Base-by-base conservation (phyloP, 2,797 vertebrate genomes). In the Atherinosoma microstoma region DNA sequence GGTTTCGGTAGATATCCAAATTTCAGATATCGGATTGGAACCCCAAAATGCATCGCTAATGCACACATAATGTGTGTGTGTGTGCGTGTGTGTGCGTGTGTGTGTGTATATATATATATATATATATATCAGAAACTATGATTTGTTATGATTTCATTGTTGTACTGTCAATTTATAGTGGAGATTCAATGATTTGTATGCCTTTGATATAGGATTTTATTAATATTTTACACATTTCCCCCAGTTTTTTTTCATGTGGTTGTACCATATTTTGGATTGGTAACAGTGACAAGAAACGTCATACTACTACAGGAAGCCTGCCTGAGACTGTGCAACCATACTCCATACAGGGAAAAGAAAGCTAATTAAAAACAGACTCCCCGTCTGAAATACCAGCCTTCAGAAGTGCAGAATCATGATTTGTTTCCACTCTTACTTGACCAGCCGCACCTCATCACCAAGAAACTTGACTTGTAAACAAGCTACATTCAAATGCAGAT, bases 381-480 rank as follows among this genome's bases (percentile, higher is more conserved):
- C 20, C 3, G 42, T 32, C 27, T 22, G 12, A 68, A 61, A 56
- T 42, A 2, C 59, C 63, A 24, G 56, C 18, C 29, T 24, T 47
- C 58, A 42, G 58, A 61, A 0, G 0, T 36, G 54, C 35, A 66
- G 36, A 45, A 29, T 62, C 49, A 4, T 22, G 63, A 85, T 87
- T 87, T 88, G 67, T 70, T 40, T 87, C 40, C 13, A 0, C 30
- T 45, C 22, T 5, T 35, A 78, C 78, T 61, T 64, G 24, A 36
- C 20, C 18, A 15, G 54, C 36, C 32, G 49, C 24, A 9, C 30
- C 32, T 67, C 66, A 40, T 80, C 79, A 85, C 69, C 35, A 73
- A 84, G 84, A 89, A 92, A 92, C 90, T 92, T 91, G 90, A 92
- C 92, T 91, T 91, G 91, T 91, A 92, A 93, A 93, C 54, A 80